Percentiles rank a stretch among this genome's conserved stretches.
These are phyloP conservation scores for Phataginus tricuspis DNA, from an alignment of 2,797 vertebrate species.

Conservation along the genomic window DNA sequence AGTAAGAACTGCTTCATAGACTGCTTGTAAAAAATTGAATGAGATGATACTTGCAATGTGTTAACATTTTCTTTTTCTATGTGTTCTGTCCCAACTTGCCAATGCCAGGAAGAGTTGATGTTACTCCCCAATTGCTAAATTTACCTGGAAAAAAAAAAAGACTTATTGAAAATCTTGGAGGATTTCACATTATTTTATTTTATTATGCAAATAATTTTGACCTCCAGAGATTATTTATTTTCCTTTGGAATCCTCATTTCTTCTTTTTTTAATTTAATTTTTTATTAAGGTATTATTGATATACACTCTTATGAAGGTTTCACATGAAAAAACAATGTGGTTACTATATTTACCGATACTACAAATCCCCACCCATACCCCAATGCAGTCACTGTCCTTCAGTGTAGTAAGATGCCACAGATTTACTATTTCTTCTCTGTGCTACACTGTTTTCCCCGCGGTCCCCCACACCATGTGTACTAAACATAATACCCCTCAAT, in stretches of 20 bases:
- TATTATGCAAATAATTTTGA: slow-evolving; percentile 77
- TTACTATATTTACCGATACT: too few species aligned
- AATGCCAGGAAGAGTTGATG: slow-evolving; percentile 14
- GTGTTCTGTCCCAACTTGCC: background rate
- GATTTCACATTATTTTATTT: slow-evolving; percentile 65
- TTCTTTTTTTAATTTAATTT: background rate
- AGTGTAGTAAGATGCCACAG: too few species aligned
- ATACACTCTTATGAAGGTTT: too few species aligned
- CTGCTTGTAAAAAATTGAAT: background rate
- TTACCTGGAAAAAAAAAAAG: background rate
- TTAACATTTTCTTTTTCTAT: background rate
- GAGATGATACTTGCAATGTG: background rate
- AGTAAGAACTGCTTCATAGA: background rate
- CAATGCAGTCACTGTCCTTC: too few species aligned
- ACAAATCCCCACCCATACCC: too few species aligned
- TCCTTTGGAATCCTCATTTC: slow-evolving; percentile 64
- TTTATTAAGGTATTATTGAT: too few species aligned
- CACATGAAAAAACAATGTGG: too few species aligned
- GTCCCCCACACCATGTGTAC: too few species aligned
- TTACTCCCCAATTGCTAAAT: slow-evolving; percentile 14
- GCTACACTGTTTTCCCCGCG: too few species aligned
- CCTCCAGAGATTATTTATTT: slow-evolving; percentile 72
- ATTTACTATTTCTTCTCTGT: too few species aligned
- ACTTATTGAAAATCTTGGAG: slow-evolving; percentile 7
- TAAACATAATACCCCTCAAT: too few species aligned